Base-by-base conservation (phyloP, 2,113 vertebrate species). In the Emberiza fucata region DNA sequence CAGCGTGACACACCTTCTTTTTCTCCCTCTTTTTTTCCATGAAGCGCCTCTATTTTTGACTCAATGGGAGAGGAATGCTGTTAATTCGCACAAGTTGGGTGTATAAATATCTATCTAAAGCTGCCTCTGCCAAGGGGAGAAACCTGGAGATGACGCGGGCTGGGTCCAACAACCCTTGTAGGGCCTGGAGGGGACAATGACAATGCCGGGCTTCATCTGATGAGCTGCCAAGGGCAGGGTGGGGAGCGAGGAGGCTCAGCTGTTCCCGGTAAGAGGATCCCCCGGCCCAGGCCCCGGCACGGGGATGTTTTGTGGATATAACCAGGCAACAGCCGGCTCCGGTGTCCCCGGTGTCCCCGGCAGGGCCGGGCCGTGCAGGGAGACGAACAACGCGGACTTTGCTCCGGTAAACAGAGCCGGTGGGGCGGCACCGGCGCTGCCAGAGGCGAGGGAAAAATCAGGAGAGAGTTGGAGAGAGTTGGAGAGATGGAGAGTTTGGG, bases 11-110 rank as follows among this genome's bases (percentile, higher is more conserved):
- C 95, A 51, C 88, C 75, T 75, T 88, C 59, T 82, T 81, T 70
- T 50, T 40, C 56, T 88, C 77, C n/a, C 47, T 77, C 35, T 65
- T 51, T 60, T 71, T 91, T 85, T 85, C 94, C 94, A 69, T 78
- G 77, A 21, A 81, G 88, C 51, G 57, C 77, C 70, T 78, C 91
- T 65, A 40, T 90, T 95, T 97, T 98, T 97, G 97, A 97, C 97
- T 98, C 95, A 93, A 65, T 79, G 53, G 13, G 60, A 57, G 57
- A 98, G 96, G 98, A 98, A 98, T 97, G 97, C 91, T 25, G 35
- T 64, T 92, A 83, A 94, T 85, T 81, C 61, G 13, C 73, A 42
- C 77, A 44, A 93, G 81, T 81, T 42, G 82, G 5, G 54, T 33
- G 71, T 87, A 90, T 45, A 93, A 92, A 91, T 95, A 94, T 92